A percentile compares a stretch with the other conserved stretches of the same genome.
Evolutionary conservation across 2,113 vertebrate genomes (phyloP).

Genomic region (Alouatta palliata): DNA sequence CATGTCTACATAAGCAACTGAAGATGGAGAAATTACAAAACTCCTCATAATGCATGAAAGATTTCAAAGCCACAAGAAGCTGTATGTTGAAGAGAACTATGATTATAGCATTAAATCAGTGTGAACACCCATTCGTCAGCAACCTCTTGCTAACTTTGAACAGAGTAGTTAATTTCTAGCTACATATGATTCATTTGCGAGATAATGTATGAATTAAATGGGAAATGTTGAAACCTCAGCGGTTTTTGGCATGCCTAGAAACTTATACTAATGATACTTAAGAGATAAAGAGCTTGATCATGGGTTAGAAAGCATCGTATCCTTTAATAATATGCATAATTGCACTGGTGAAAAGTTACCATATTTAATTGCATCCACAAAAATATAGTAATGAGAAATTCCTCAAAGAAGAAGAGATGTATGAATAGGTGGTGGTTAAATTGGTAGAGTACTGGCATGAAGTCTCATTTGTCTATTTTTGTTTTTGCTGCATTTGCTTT

Average conservation of each 20-base stretch:
- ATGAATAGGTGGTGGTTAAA: not conserved
- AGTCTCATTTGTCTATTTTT: not conserved
- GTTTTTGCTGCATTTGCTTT: not conserved
- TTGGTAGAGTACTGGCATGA: not conserved
- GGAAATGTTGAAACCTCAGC: not conserved
- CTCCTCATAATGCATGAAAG: not conserved
- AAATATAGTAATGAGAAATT: not conserved
- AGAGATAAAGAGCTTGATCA: not conserved
- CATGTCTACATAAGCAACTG: not conserved
- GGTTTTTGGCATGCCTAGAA: conserved; percentile 6
- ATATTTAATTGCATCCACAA: conserved; percentile 8
- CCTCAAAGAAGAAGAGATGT: not conserved
- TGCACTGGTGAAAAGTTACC: not conserved
- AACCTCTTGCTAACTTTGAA: conserved; percentile 11
- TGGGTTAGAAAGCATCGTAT: not conserved
- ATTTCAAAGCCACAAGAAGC: not conserved
- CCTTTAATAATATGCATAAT: not conserved
- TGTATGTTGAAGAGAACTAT: not conserved
- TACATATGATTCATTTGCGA: not conserved
- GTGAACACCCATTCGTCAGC: not conserved
- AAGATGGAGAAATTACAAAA: not conserved
- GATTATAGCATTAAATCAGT: not conserved
- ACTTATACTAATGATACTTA: not conserved
- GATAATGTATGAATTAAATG: not conserved
- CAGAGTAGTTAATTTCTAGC: not conserved